Base-by-base conservation (phyloP, 2,113 vertebrate species). In the Pipa parva region DNA sequence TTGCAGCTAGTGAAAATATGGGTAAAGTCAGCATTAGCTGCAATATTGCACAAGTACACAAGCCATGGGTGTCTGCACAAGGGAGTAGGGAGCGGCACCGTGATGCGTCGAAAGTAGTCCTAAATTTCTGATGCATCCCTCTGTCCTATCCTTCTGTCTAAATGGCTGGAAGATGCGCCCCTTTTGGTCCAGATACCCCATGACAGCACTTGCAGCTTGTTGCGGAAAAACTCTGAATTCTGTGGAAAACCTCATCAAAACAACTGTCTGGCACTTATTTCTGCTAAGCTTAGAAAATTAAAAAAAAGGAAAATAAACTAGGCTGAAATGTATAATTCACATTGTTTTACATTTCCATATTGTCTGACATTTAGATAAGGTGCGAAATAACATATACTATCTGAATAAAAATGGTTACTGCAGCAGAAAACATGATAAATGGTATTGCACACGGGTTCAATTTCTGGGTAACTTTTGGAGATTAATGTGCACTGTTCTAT, bases 391-490 rank as follows among this genome's bases (percentile, higher is more conserved):
- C 22, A 68, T 50, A 37, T 59, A 59, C 59, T 39, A 31, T 48
- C 39, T 49, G 42, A 59, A 28, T 28, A 50, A 46, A 33, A 42
- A 17, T 50, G 56, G 33, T n/a, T 54, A 31, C 24, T 70, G 36
- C 45, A 45, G 48, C 24, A 29, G 18, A 54, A 51, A 33, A 42
- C 48, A 61, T 61, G 66, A 70, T 61, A 42, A 51, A 70, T 70
- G 46, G 26, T 15, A 54, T 39, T 61, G 58, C 61, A 52, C 58
- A 70, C 11, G 61, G 58, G 66, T 61, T 70, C 49, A 54, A 61
- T 61, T 61, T 70, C 48, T 70, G 36, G 66, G 60, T 70, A 61
- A 61, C 49, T 54, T 59, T 36, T 28, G 24, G 66, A 70, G 58
- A 70, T 61, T 39, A 52, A 70, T 61, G 57, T 61, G 33, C 49